Evolutionary conservation across 92 coral and sea anemone genomes (phyloP).

Genomic region (Nematostella vectensis): DNA sequence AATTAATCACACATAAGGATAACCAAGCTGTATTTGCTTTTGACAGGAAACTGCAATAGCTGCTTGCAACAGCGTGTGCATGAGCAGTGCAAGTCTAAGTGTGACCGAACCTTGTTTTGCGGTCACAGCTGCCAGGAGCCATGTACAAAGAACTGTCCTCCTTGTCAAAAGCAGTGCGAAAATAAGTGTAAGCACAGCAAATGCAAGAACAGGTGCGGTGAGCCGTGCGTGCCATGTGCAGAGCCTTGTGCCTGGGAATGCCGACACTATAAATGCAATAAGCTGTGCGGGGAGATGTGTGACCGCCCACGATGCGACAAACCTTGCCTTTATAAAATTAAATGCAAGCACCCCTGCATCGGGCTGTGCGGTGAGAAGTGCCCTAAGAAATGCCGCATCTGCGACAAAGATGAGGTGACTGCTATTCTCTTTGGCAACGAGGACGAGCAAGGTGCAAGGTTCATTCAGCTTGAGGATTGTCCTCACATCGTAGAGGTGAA

Average conservation of each 20-base stretch:
- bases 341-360: constrained; percentile 70
- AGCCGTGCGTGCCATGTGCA: constrained; percentile 61
- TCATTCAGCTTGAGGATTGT: constrained; percentile 81
- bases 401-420: constrained; percentile 80
- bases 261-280: constrained; percentile 44
- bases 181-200: constrained; percentile 82
- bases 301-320: constrained; percentile 64
- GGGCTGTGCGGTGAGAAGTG: constrained; percentile 95
- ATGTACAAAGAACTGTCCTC: constrained; percentile 90
- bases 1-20: too few relatives aligned
- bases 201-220: constrained; percentile 70
- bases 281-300: constrained; percentile 68
- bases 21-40: neutral
- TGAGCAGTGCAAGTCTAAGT: constrained; percentile 41
- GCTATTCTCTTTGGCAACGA: constrained; percentile 80
- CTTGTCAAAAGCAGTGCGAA: constrained; percentile 55
- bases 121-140: constrained; percentile 70
- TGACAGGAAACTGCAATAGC: constrained; percentile 58
- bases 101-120: constrained; percentile 77
- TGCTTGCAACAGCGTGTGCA: constrained; percentile 82
- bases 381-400: constrained; percentile 83
- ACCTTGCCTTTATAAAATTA: constrained; percentile 37
- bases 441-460: constrained; percentile 74
- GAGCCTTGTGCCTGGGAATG: constrained; percentile 80
- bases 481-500: constrained; percentile 78